Conservation (phyloP, 2,888 invertebrate genomes). For the Torymus tubicola region DNA sequence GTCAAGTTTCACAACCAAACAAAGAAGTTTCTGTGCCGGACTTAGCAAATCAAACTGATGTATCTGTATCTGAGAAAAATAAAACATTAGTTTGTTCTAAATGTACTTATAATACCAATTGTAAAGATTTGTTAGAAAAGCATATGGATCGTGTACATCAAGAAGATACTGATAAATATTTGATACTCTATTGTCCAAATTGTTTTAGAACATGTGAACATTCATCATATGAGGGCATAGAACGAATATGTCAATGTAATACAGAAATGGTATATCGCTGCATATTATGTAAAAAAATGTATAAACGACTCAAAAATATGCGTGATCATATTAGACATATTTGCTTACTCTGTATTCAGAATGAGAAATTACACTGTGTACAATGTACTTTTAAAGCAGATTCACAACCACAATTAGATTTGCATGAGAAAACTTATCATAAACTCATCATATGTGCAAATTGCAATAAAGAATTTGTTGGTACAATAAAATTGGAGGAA, state of each 20-base stretch:
- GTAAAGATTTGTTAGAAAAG: too few relatives aligned
- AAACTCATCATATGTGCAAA: not conserved
- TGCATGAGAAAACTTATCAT: not conserved
- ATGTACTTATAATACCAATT: not conserved
- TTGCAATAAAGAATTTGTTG: too few relatives aligned
- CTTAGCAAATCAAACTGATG: too few relatives aligned
- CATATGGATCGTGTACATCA: too few relatives aligned
- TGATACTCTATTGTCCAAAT: not conserved
- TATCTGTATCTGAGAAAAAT: too few relatives aligned
- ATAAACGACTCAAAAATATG: not conserved
- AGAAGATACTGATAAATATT: conserved; percentile 4
- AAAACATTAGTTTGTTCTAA: conserved; percentile 3
- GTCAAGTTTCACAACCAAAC: not conserved
- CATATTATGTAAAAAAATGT: conserved; percentile 3
- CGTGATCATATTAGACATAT: not conserved
- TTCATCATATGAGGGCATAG: not conserved
- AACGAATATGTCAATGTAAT: conserved; percentile 1
- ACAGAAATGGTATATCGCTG: conserved; percentile 6
- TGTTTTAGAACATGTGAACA: conserved; percentile 1
- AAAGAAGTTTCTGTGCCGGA: too few relatives aligned
- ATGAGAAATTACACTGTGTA: conserved; percentile 8
- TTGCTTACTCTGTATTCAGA: not conserved
- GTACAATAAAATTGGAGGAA: too few relatives aligned
- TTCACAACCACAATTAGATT: not conserved
- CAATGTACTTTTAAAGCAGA: conserved; percentile 13